Evolutionary conservation across 2,888 invertebrate genomes (phyloP), one percentile per base, ranked within the genome.

Genomic region (Eumacrocentrus americanus): DNA sequence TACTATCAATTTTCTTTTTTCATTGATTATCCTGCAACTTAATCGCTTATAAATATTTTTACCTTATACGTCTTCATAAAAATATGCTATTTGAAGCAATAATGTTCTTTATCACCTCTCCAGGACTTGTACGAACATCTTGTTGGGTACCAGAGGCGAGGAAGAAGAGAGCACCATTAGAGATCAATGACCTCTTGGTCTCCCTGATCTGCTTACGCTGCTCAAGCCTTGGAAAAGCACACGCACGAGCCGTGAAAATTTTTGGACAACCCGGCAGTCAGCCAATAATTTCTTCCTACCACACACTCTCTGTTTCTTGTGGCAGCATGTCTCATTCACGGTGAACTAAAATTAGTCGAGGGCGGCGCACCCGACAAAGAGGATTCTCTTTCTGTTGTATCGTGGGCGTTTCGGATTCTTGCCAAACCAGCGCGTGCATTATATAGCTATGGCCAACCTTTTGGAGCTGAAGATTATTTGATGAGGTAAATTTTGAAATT

Each of bases 271-370:
- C 20, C 20, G 42, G 20, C 46, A 23, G 46, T 23, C 46, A 46
- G 23, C 12, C n/a, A 22, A n/a, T 46, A 46, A 46, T 46, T 11
- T n/a, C 20, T 23, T n/a, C n/a, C 25, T 11, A 16, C 9, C 6
- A 35, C 9, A 35, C n/a, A 35, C 14, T 40, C 6, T 40, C 3
- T 40, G 14, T 40, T 22, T 46, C 18, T 42, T 18, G 37, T 18
- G 52, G 56, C 34, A 20, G 48, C 48, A 57, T 56, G 61, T 60
- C 65, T 63, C 66, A 65, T 67, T 67, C 66, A 67, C 61, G 54
- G 58, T 55, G 42, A 48, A 61, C 72, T 73, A 71, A 72, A 72
- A 73, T 72, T 72, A 73, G 68, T 47, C 71, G 68, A 68, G 68
- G 68, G 67, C 64, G 58, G 54, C 46, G 42, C 44, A 53, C 52